These are phyloP conservation scores for Hypomecis punctinalis DNA, from an alignment of 2,888 invertebrate genomes.

Conservation along the genomic window DNA sequence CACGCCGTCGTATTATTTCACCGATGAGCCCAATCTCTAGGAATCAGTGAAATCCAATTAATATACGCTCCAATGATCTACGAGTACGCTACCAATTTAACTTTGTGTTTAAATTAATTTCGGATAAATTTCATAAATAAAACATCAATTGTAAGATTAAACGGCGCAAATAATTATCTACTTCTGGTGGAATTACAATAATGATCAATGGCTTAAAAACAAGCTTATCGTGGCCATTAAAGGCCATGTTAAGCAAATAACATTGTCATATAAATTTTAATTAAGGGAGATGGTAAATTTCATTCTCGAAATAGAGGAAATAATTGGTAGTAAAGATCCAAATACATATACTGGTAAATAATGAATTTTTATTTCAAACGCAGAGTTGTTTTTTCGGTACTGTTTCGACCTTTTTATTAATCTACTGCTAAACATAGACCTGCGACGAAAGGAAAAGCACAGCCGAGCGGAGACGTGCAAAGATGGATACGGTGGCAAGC, in stretches of 20 bases:
- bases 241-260: background rate
- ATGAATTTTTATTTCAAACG: no score
- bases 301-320: no score
- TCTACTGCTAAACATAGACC: no score
- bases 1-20: constrained; percentile 1
- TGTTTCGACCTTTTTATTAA: no score
- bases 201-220: background rate
- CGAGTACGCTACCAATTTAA: constrained; percentile 38
- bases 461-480: no score
- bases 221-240: background rate
- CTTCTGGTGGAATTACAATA: constrained; percentile 1
- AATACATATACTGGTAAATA: no score
- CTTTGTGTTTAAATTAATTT: constrained; percentile 37
- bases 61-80: constrained; percentile 35
- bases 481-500: no score
- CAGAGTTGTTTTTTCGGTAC: no score
- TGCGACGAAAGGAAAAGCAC: no score
- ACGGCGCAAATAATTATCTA: constrained; percentile 7
- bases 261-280: background rate
- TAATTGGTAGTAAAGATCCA: no score
- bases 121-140: constrained; percentile 24
- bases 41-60: constrained; percentile 32
- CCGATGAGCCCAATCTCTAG: constrained; percentile 19
- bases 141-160: constrained; percentile 21
- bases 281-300: no score